Evolutionary conservation across 2,113 vertebrate genomes (phyloP), one percentile per base, ranked within the genome.

Genomic region (Collichthys lucidus): DNA sequence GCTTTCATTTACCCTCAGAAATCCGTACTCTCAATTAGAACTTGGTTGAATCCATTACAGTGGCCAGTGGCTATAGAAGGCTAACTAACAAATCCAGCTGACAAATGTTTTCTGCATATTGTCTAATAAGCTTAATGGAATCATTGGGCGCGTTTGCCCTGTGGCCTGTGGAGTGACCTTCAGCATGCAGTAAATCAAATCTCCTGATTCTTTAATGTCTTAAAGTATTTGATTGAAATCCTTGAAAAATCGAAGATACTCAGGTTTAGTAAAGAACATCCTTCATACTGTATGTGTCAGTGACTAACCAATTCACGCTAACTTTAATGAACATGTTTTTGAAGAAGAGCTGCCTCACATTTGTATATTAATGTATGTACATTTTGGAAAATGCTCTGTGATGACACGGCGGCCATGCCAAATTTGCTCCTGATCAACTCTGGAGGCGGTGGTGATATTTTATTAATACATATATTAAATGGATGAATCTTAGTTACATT

Each of bases 51-150:
- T 44, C n/a, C 49, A 64, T 74, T 42, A 42, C 4, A 56, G 22
- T 11, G 49, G 11, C 10, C 46, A 20, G 7, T 42, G 15, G 24
- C 26, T 31, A 35, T 35, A 11, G 10, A 52, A 50, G 17, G 8
- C 35, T 35, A 35, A 35, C 49, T 40, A 70, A 31, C 26, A 66
- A 40, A 53, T 52, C 26, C 24, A 47, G 55, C 12, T 62, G 53
- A 63, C 19, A 26, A 69, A 85, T 73, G 61, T 49, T 62, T 79
- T 69, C 65, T 69, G 17, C 35, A 35, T 19, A 47, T 15, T 29
- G 17, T 55, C 22, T 19, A 40, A 74, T 60, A 40, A 1, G 9
- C 12, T 46, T 14, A 70, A 74, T 74, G 76, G 31, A 82, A 70
- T 74, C 61, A 15, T 2, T 65, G 11, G 44, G n/a, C 0, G 0